These are phyloP conservation scores for Malthinus seriepunctatus DNA, from an alignment of 2,888 invertebrate genomes.

Conservation along the genomic window DNA sequence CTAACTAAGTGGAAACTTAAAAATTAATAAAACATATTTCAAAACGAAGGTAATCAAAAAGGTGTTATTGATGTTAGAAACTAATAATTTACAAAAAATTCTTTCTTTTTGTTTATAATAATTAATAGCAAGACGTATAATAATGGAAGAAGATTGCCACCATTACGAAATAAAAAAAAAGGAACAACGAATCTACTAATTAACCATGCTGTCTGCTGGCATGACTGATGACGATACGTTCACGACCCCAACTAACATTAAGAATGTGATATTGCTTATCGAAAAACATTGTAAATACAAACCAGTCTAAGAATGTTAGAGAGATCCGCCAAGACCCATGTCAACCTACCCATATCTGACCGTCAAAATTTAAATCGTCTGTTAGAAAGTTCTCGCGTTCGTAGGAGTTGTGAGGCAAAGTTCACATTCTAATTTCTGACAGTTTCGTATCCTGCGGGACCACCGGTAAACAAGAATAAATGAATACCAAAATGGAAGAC, in stretches of 20 bases:
- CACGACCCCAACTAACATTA: conserved; percentile 35
- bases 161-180: conserved; percentile 19
- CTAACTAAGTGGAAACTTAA: too few species aligned
- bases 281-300: conserved; percentile 10
- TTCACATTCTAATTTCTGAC: conserved; percentile 38
- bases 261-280: conserved; percentile 35
- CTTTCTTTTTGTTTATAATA: too few species aligned
- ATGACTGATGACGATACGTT: conserved; percentile 49
- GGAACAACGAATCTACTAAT: conserved; percentile 49
- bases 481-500: conserved; percentile 52
- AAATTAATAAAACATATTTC: too few species aligned
- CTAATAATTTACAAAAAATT: too few species aligned
- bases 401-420: conserved; percentile 2
- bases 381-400: conserved; percentile 26
- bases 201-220: conserved; percentile 51
- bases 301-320: conserved; percentile 40
- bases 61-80: too few species aligned
- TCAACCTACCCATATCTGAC: conserved; percentile 50
- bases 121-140: background rate
- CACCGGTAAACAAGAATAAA: conserved; percentile 48
- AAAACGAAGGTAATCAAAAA: too few species aligned
- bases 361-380: conserved; percentile 47
- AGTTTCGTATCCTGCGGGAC: conserved; percentile 37
- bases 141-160: conserved; percentile 11
- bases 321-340: conserved; percentile 52